Evolutionary conservation across 2,113 vertebrate genomes (phyloP), one percentile per base, ranked within the genome.

Genomic region (Embiotoca jacksoni): DNA sequence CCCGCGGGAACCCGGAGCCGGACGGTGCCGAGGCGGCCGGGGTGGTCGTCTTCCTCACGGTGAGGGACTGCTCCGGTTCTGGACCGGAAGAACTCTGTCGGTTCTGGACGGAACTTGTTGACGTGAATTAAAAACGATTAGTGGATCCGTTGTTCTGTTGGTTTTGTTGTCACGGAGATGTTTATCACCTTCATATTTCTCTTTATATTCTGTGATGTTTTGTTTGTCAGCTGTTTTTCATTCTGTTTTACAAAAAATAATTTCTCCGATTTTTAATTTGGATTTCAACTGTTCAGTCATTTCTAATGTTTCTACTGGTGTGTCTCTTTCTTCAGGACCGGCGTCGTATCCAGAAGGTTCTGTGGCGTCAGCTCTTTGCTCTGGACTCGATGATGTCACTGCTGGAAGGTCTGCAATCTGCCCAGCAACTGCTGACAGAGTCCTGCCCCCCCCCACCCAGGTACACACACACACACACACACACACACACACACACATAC

Each of bases 281-380:
- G 23, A 23, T 23, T 23, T 23, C 23, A 23, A 23, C 23, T 23
- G 23, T 23, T 23, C 23, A 23, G 23, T 23, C 23, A 23, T 23
- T 23, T 23, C 23, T 23, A 23, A 23, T 23, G 23, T 23, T 23
- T 23, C 23, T 23, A 23, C 23, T 23, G 23, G 23, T 78, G 47
- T 60, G 14, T 63, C 14, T 86, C 47, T 82, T 39, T 64, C 11
- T 84, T 15, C 49, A 95, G 94, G 93, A 93, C 65, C 89, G 91
- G 56, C 90, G 93, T 3, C 77, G 91, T 7, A 90, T 94, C 49
- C 93, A 94, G 88, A 95, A 94, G 75, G 76, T 94, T 60, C 78
- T 93, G 80, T 91, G 84, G 78, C 87, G 90, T 50, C 93, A 95
- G 90, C 85, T 93, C 39, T 92, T 85, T 61, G 89, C 91, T 39